Percentiles rank a stretch among this genome's conserved stretches.
phyloP scores from a whole-genome alignment of 2,113 vertebrate species.

The Archilochus colubris region DNA sequence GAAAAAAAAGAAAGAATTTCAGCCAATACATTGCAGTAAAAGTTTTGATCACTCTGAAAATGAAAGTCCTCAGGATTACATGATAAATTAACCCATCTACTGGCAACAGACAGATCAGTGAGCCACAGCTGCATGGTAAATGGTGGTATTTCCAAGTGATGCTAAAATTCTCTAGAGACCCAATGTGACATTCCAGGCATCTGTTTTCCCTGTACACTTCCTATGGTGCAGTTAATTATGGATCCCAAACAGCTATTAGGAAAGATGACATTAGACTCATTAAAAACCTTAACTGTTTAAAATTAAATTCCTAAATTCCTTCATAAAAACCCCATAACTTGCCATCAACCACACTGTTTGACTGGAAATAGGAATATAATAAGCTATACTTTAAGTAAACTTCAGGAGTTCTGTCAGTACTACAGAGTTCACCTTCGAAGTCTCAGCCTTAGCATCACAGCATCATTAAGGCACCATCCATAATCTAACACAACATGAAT shows the following conservation, averaged over 20 bases:
- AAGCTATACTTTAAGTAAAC: not conserved
- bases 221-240: constrained; percentile 4
- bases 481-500: not conserved
- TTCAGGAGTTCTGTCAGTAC: not conserved
- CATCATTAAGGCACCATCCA: not conserved
- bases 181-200: constrained; percentile 23
- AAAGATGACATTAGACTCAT: not conserved
- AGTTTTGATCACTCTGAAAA: not conserved
- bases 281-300: not conserved
- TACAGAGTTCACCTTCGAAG: not conserved
- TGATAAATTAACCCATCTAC: not conserved
- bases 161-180: not conserved
- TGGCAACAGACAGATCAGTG: not conserved
- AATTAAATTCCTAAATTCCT: not conserved
- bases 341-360: not conserved
- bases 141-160: constrained; percentile 13
- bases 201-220: not conserved
- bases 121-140: constrained; percentile 6
- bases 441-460: not conserved
- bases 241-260: not conserved
- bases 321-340: not conserved
- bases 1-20: not conserved
- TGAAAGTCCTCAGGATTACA: not conserved
- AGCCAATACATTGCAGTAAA: not conserved
- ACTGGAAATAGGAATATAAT: not conserved